Conservation (phyloP, 2,113 vertebrate genomes). For the Gopherus evgoodei region DNA sequence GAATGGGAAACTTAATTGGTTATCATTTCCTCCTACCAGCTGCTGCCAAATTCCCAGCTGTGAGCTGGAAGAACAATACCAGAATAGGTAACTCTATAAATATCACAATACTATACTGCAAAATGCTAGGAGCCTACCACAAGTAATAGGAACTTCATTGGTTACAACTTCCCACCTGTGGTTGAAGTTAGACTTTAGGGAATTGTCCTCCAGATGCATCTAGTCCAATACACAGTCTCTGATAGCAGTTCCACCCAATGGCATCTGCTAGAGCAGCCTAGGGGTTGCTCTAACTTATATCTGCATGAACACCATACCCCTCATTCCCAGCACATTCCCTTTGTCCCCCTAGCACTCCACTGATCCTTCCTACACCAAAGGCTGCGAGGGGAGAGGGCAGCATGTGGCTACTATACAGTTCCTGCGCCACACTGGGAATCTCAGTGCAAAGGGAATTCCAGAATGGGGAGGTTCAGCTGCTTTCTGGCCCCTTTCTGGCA, state of each 20-base stretch:
- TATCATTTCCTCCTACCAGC: not conserved
- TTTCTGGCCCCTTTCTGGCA: not conserved
- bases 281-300: not conserved
- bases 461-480: fast-evolving
- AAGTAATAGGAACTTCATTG: not conserved
- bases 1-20: not conserved
- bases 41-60: not conserved
- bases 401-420: fast-evolving
- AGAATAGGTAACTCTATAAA: not conserved
- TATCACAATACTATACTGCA: fast-evolving
- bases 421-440: not conserved
- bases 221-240: fast-evolving
- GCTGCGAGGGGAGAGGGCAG: not conserved
- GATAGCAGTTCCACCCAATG: not conserved
- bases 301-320: not conserved
- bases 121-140: not conserved
- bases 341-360: not conserved
- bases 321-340: not conserved
- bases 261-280: not conserved
- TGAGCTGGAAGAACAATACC: not conserved
- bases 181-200: not conserved
- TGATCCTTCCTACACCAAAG: not conserved
- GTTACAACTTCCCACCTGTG: not conserved
- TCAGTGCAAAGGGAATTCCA: not conserved
- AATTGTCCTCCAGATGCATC: not conserved